Evolutionary conservation across 2,888 invertebrate genomes (phyloP).

Genomic region (Aleiodes leptofemur): DNA sequence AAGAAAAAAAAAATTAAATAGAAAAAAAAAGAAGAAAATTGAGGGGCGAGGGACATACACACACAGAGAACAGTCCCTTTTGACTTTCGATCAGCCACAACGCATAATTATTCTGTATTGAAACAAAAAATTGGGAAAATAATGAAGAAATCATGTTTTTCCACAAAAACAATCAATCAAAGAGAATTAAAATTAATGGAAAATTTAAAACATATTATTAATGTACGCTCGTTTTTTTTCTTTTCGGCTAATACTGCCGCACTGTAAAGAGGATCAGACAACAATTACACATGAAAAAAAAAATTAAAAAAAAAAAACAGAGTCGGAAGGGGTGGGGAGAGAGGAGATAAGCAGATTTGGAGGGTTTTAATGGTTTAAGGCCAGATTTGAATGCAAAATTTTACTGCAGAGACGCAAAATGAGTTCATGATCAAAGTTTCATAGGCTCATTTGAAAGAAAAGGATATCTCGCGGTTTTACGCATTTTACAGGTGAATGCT

Average conservation of each 20-base stretch:
- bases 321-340: no score
- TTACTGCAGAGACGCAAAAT: neutral
- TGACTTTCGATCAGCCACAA: slow-evolving; percentile 30
- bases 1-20: slow-evolving; percentile 56
- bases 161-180: slow-evolving; percentile 42
- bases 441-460: no score
- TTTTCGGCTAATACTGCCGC: no score
- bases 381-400: no score
- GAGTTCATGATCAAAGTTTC: neutral
- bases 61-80: neutral
- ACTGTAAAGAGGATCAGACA: neutral
- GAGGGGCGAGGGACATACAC: neutral
- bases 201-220: neutral
- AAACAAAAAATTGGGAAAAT: neutral
- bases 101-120: slow-evolving; percentile 44
- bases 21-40: slow-evolving; percentile 28
- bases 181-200: slow-evolving; percentile 22
- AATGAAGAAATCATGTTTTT: neutral
- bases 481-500: no score
- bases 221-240: no score
- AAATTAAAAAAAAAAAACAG: no score
- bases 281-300: no score
- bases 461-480: no score
- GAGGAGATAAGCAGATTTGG: neutral
- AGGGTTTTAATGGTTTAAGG: neutral